Conservation (phyloP, 2,888 invertebrate genomes). For the Lycaena phlaeas region DNA sequence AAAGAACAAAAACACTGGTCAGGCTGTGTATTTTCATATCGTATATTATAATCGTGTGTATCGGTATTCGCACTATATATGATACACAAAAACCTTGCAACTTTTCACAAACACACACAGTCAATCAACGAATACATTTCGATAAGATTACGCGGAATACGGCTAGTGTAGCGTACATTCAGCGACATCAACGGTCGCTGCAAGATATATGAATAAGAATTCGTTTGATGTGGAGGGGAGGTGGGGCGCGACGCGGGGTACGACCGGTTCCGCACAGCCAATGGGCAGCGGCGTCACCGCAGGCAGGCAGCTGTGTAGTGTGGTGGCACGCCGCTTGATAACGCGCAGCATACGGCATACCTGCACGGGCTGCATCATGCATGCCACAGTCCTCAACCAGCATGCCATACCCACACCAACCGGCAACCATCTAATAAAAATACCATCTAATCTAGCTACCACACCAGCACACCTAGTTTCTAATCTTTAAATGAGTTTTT, state of each 20-base stretch:
- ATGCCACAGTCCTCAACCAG: too few species aligned
- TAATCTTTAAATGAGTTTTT: too few species aligned
- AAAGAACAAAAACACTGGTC: constrained; percentile 58
- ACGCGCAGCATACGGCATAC: constrained; percentile 58
- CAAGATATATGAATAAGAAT: constrained; percentile 68
- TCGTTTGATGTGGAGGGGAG: constrained; percentile 62
- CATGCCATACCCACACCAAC: too few species aligned
- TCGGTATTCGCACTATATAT: constrained; percentile 5
- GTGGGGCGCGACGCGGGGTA: constrained; percentile 32
- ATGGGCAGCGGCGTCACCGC: constrained; percentile 50
- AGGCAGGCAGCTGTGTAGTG: constrained; percentile 55
- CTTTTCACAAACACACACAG: constrained; percentile 31
- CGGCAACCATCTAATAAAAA: too few species aligned
- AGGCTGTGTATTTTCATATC: constrained; percentile 56
- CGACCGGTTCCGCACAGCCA: constrained; percentile 61
- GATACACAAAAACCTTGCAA: constrained; percentile 11
- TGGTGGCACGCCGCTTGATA: constrained; percentile 13
- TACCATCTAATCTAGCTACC: too few species aligned
- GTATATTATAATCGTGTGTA: too few species aligned
- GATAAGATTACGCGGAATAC: constrained; percentile 70
- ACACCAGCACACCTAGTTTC: too few species aligned
- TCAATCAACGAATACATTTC: constrained; percentile 51
- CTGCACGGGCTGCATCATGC: constrained; percentile 24
- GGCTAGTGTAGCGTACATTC: constrained; percentile 45
- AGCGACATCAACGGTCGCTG: constrained; percentile 65